Evolutionary conservation across 2,888 invertebrate species (phyloP), one percentile per base, ranked within the genome.

Genomic region (Rotaria sp.): DNA sequence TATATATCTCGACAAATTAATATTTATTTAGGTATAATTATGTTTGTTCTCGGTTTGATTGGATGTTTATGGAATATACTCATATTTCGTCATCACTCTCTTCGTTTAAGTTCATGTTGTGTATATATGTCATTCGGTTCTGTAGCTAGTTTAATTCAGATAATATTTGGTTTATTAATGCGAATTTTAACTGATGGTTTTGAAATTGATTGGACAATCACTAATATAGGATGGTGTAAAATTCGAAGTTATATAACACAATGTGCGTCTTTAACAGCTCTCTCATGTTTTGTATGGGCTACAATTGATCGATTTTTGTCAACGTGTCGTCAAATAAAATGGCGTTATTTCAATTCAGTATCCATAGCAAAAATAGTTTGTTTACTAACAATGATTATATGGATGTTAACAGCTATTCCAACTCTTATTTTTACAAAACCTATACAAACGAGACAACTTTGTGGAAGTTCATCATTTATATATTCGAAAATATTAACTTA

Each of bases 71-170:
- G 67, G 67, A 67, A 67, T 35, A 38, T 67, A 2, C 35, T 67
- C 11, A 21, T 35, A 30, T 67, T 67, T 67, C 67, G 67, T 67
- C 35, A 67, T 35, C 38, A 67, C 8, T 30, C 35, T 15, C 7
- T 67, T 38, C 67, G 67, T 67, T 67, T 67, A 67, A 67, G 67
- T 67, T 67, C 35, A 38, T 67, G 67, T 21, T 67, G 59, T 30
- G 8, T 59, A 15, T 59, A 59, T 30, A 30, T 59, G 59, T n/a
- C 30, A 30, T 2, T 15, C 8, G 30, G 30, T 18, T 30, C 59
- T 30, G 11, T n/a, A 30, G 59, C 59, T 5, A 35, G 67, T 67
- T 67, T 67, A 35, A 35, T 67, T 38, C 35, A 67, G 21, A 0
- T 67, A 21, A 15, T 67, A 21, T 67, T 67, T 67, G 35, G 67